A percentile compares a stretch with the other conserved stretches of the same genome.
Conservation (phyloP, 1,140 invertebrate species). For the Andricus grossulariae region DNA sequence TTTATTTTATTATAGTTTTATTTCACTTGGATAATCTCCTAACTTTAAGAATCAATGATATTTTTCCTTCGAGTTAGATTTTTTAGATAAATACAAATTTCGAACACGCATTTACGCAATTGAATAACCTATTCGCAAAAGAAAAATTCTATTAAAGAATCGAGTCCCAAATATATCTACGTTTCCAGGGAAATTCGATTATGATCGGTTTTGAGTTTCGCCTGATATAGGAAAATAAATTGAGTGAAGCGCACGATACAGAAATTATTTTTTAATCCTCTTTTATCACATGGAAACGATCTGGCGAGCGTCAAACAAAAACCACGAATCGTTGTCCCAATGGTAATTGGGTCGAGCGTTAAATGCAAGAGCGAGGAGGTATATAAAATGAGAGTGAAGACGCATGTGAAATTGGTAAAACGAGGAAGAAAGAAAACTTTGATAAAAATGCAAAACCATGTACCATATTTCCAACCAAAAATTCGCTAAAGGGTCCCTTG, state of each 20-base stretch:
- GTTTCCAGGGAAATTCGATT: not conserved
- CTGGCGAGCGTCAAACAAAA: constrained; percentile 12
- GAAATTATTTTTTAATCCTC: constrained; percentile 25
- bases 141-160: not conserved
- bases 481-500: no score
- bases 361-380: not conserved
- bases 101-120: no score
- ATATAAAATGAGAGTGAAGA: constrained; percentile 10
- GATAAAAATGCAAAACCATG: no score
- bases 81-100: no score
- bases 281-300: not conserved
- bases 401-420: not conserved
- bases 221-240: not conserved
- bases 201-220: constrained; percentile 4
- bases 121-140: not conserved
- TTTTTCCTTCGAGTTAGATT: no score
- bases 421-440: not conserved
- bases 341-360: constrained; percentile 13
- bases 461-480: no score
- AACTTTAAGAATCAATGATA: no score
- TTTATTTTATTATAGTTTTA: not conserved
- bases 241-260: not conserved
- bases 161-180: not conserved
- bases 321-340: constrained; percentile 17
- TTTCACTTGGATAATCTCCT: no score